Evolutionary conservation across 2,113 vertebrate genomes (phyloP).

Genomic region (Pluvialis apricaria): DNA sequence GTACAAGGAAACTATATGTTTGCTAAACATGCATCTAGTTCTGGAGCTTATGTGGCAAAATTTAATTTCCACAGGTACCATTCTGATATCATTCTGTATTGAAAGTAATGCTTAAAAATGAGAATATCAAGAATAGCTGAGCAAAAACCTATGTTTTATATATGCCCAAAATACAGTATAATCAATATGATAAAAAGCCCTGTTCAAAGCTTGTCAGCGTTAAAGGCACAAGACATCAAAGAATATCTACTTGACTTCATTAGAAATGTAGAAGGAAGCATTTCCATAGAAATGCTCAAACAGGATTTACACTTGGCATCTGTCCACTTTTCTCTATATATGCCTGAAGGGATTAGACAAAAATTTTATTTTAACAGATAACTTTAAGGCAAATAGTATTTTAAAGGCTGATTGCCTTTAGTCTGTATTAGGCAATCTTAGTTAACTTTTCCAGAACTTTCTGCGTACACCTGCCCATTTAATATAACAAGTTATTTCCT

Average conservation of each 20-base stretch:
- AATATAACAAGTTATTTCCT: not conserved
- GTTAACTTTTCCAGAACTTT: not conserved
- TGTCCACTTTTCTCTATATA: not conserved
- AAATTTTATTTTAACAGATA: not conserved
- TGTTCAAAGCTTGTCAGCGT: not conserved
- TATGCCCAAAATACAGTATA: not conserved
- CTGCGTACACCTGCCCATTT: not conserved
- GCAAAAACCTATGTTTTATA: not conserved
- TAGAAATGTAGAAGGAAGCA: not conserved
- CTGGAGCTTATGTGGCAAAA: not conserved
- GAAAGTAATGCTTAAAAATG: not conserved
- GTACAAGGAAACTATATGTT: not conserved
- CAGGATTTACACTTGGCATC: not conserved
- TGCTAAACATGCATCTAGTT: not conserved
- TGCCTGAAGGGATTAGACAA: not conserved
- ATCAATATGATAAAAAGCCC: not conserved
- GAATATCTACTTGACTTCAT: not conserved
- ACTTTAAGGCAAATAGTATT: not conserved
- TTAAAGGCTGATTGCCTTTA: not conserved
- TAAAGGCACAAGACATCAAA: not conserved
- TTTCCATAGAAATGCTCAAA: not conserved
- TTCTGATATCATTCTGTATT: not conserved
- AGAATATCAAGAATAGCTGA: not conserved
- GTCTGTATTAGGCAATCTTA: not conserved
- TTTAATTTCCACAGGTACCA: not conserved